Percentiles rank a stretch among this genome's conserved stretches.
Conservation (phyloP, 2,797 vertebrate genomes). For the Geotrypetes seraphini region DNA sequence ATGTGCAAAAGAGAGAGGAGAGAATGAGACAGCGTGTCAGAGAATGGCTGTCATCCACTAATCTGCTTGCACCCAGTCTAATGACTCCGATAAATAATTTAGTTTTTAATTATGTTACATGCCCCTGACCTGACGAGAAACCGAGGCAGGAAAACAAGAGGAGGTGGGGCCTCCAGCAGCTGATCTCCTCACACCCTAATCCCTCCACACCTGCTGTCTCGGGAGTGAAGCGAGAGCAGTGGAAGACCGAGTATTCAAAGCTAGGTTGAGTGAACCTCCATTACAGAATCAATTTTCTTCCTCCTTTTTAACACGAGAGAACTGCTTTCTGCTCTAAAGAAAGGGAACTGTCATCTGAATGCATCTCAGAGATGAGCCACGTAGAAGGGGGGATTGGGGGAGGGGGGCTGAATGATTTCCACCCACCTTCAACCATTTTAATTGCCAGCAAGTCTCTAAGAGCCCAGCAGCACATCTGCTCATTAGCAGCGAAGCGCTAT, state of each 20-base stretch:
- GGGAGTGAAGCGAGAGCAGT: slow-evolving; percentile 6
- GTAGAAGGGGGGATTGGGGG: slow-evolving; percentile 29
- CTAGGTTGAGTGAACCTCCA: not conserved
- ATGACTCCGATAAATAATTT: slow-evolving; percentile 76
- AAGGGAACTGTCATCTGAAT: slow-evolving; percentile 19
- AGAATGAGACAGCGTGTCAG: slow-evolving; percentile 36
- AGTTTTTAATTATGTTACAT: slow-evolving; percentile 73
- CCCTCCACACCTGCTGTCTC: slow-evolving; percentile 15
- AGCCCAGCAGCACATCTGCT: slow-evolving; percentile 45
- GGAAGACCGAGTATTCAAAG: not conserved
- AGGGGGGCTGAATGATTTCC: slow-evolving; percentile 32
- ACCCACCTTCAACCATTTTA: slow-evolving; percentile 40
- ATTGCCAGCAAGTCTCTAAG: slow-evolving; percentile 38
- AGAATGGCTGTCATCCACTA: slow-evolving; percentile 43
- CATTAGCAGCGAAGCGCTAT: slow-evolving; percentile 37
- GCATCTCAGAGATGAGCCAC: slow-evolving; percentile 38
- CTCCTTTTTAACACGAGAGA: no score
- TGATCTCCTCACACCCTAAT: slow-evolving; percentile 19
- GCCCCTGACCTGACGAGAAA: slow-evolving; percentile 47
- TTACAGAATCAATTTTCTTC: not conserved
- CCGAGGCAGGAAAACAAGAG: slow-evolving; percentile 23
- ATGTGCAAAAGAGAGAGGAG: slow-evolving; percentile 18
- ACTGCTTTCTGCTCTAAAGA: no score
- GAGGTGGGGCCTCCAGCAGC: slow-evolving; percentile 24
- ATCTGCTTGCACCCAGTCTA: slow-evolving; percentile 53